A percentile compares a stretch with the other conserved stretches of the same genome.
Evolutionary conservation across 2,888 invertebrate species (phyloP).

Genomic region (Vanessa cardui): DNA sequence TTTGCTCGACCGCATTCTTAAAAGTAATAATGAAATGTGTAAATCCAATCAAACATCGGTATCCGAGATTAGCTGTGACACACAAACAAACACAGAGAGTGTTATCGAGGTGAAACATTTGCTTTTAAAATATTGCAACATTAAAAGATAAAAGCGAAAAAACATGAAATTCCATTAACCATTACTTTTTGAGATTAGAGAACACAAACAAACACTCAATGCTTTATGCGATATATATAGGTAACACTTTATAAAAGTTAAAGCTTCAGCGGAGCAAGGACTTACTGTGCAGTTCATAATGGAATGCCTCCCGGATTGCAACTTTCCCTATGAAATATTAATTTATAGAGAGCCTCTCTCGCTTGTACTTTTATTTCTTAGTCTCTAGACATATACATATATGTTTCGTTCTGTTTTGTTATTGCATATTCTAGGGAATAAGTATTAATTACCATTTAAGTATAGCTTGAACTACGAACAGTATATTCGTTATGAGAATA

Average conservation of each 20-base stretch:
- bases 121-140: neutral
- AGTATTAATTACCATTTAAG: neutral
- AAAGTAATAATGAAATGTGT: no score
- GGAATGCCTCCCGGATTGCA: slow-evolving; percentile 26
- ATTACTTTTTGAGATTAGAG: neutral
- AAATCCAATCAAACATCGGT: no score
- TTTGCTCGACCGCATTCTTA: no score
- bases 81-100: no score
- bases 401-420: slow-evolving; percentile 18
- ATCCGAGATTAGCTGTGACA: no score
- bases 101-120: neutral
- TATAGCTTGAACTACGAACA: neutral
- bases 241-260: slow-evolving; percentile 13
- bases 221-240: neutral
- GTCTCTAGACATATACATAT: slow-evolving; percentile 6
- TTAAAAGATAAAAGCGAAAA: no score
- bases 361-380: slow-evolving; percentile 29
- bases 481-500: no score
- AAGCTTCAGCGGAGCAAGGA: slow-evolving; percentile 9
- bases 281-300: slow-evolving; percentile 30
- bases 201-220: neutral
- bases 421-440: slow-evolving; percentile 9
- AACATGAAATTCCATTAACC: no score
- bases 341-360: slow-evolving; percentile 30
- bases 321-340: slow-evolving; percentile 36